These are phyloP conservation scores for Manacus vitellinus DNA, from an alignment of 2,113 vertebrate species.

Conservation along the genomic window DNA sequence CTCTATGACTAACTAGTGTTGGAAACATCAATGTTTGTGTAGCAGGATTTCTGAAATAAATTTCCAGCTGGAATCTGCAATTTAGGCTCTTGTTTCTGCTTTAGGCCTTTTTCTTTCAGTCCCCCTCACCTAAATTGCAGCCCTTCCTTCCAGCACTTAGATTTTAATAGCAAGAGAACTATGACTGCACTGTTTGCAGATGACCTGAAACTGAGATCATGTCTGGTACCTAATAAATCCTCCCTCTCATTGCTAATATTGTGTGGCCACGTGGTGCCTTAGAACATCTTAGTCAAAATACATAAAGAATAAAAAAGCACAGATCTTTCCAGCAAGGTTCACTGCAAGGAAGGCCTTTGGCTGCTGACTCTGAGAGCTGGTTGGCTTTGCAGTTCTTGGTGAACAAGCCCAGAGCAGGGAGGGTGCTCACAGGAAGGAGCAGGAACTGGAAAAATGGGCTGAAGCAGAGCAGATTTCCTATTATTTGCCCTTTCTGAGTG, in stretches of 20 bases:
- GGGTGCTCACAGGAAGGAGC: not conserved
- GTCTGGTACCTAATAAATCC: slow-evolving; percentile 75
- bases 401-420: not conserved
- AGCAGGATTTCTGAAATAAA: not conserved
- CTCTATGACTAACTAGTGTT: not conserved
- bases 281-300: slow-evolving; percentile 58
- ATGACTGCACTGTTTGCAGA: slow-evolving; percentile 62
- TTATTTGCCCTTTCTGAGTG: not conserved
- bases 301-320: slow-evolving; percentile 50
- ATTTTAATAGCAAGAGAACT: slow-evolving; percentile 49
- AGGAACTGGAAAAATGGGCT: not conserved
- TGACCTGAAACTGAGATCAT: slow-evolving; percentile 65
- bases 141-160: slow-evolving; percentile 25
- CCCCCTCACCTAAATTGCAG: slow-evolving; percentile 11
- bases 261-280: slow-evolving; percentile 37
- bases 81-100: not conserved
- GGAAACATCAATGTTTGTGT: not conserved
- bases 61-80: slow-evolving; percentile 7
- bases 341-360: not conserved
- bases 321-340: slow-evolving; percentile 55
- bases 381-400: not conserved
- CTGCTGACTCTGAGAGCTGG: not conserved
- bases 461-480: not conserved
- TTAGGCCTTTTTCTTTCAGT: slow-evolving; percentile 25
- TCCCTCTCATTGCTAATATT: slow-evolving; percentile 37